Conservation (phyloP, 2,888 invertebrate genomes). For the Zeuzera pyrina region DNA sequence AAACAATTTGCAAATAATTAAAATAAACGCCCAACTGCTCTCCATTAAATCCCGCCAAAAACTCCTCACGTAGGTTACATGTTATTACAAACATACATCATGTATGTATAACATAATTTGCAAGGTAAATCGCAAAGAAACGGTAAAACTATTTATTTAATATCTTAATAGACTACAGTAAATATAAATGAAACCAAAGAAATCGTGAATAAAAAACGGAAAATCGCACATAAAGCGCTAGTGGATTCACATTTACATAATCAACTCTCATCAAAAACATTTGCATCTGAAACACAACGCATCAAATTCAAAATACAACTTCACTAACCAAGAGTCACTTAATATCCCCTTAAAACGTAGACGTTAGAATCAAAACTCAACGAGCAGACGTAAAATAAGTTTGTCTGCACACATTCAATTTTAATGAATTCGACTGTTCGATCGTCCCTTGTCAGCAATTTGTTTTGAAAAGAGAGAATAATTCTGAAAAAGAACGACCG, state of each 20-base stretch:
- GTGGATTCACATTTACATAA: conserved; percentile 52
- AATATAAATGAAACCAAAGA: too few relatives aligned
- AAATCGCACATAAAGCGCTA: conserved; percentile 31
- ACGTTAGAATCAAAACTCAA: conserved; percentile 21
- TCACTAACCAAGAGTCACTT: conserved; percentile 14
- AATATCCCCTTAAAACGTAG: conserved; percentile 5
- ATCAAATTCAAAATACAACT: conserved; percentile 43
- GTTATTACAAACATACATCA: too few relatives aligned
- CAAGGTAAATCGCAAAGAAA: too few relatives aligned
- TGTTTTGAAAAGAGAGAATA: conserved; percentile 71
- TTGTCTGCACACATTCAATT: conserved; percentile 20
- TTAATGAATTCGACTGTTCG: conserved; percentile 39
- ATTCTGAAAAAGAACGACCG: conserved; percentile 66
- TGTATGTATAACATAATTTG: too few relatives aligned
- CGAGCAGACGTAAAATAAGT: conserved; percentile 2
- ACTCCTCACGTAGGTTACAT: too few relatives aligned
- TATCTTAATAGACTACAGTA: too few relatives aligned
- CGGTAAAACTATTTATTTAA: too few relatives aligned
- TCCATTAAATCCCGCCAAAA: too few relatives aligned
- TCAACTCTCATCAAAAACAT: conserved; percentile 58
- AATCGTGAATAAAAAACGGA: too few relatives aligned
- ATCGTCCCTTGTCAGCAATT: conserved; percentile 69
- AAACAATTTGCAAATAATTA: too few relatives aligned
- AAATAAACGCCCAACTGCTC: too few relatives aligned
- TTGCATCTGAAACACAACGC: conserved; percentile 55